phyloP scores from a whole-genome alignment of 2,113 vertebrate genomes.

The Myxocyprinus asiaticus region DNA sequence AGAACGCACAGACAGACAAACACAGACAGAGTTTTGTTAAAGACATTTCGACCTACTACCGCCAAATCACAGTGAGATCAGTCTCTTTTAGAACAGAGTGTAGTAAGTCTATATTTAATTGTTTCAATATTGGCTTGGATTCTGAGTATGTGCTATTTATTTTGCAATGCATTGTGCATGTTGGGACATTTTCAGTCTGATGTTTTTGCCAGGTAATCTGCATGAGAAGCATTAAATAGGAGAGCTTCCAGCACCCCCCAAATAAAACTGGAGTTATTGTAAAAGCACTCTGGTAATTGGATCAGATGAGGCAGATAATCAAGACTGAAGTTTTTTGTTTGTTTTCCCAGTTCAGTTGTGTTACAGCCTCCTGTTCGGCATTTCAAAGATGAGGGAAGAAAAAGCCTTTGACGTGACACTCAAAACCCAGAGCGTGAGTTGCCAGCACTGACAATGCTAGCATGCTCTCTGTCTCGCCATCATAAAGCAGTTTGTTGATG shows the following conservation, averaged over 20 bases:
- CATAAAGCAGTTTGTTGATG: slow-evolving; percentile 62
- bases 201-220: slow-evolving; percentile 16
- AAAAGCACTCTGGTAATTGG: slow-evolving; percentile 39
- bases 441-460: slow-evolving; percentile 70
- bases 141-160: not conserved
- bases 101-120: not conserved
- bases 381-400: slow-evolving; percentile 66
- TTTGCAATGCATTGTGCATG: not conserved
- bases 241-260: not conserved
- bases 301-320: slow-evolving; percentile 49
- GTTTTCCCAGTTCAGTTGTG: slow-evolving; percentile 32
- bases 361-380: slow-evolving; percentile 63
- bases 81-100: not conserved
- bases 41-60: too few species aligned
- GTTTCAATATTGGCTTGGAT: not conserved
- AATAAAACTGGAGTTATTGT: slow-evolving; percentile 34
- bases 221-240: not conserved
- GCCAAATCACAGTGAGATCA: too few species aligned
- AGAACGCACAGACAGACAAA: too few species aligned
- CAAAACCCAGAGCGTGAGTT: slow-evolving; percentile 70
- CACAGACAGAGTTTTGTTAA: too few species aligned
- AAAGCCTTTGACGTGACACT: slow-evolving; percentile 76
- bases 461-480: slow-evolving; percentile 61
- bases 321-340: slow-evolving; percentile 44
- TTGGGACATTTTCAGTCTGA: not conserved